Base-by-base conservation (phyloP, 2,888 invertebrate genomes). In the Furcula furcula region DNA sequence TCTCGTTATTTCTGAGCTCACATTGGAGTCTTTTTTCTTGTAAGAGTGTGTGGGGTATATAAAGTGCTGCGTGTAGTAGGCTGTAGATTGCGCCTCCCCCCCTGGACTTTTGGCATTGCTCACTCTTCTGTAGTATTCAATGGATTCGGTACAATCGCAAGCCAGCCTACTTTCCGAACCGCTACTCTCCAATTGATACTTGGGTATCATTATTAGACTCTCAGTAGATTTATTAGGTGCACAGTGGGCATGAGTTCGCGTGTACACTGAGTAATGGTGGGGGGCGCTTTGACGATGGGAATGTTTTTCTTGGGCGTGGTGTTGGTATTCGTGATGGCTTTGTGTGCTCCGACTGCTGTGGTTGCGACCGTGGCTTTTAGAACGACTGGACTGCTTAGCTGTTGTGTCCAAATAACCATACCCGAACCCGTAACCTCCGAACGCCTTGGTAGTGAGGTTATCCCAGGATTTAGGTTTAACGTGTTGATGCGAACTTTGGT, bases 391-490 rank as follows among this genome's bases (percentile, higher is more conserved):
- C 36, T 86, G 79, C 53, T 90, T 85, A 13, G 65, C 69, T 27
- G 67, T 83, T 0, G 94, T 93, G 57, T 95, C 95, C 34, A 95
- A 79, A 60, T 95, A 96, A 4, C 95, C 96, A 61, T 95, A 96
- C 1, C 96, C 96, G 58, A 95, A 96, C 2, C 95, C 95, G 51
- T 96, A 96, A 0, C 95, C 96, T 0, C 95, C 95, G 50, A 95
- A 93, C 0, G 94, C 94, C 80, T 95, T 96, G 1, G 95, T 95
- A 0, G 96, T 94, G 34, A 97, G 82, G 76, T 96, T 96, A 68
- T 96, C 96, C 96, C 96, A 96, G 0, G 96, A 96, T 71, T 96
- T 96, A 0, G 96, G 96, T 65, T 96, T 97, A 0, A 70, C 77
- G 33, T 88, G 79, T 47, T 82, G 85, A 40, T 88, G 80, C 13